Percentiles rank a stretch among this genome's conserved stretches.
Evolutionary conservation across 2,888 invertebrate genomes (phyloP).

Genomic region (Macroteleia sp.): DNA sequence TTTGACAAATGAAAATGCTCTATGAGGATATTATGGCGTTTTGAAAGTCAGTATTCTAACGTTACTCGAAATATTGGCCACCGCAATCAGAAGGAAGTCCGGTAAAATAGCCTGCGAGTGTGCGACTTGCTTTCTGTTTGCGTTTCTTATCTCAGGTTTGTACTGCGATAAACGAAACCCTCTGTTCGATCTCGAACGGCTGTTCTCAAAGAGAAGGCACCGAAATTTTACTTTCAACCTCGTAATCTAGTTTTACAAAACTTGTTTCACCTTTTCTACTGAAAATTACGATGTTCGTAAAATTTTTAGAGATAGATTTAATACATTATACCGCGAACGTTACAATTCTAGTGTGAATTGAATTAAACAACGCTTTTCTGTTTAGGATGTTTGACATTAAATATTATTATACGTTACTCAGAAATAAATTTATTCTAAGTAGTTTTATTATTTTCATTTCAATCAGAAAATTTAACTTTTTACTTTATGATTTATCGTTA

Average conservation of each 20-base stretch:
- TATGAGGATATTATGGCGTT: too few species aligned
- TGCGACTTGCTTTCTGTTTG: constrained; percentile 76
- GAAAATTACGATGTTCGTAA: constrained; percentile 36
- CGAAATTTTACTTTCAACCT: constrained; percentile 14
- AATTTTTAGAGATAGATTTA: too few species aligned
- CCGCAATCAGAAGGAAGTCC: constrained; percentile 81
- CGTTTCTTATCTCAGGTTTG: constrained; percentile 82
- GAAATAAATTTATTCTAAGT: too few species aligned
- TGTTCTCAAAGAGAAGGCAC: constrained; percentile 20
- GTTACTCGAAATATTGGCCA: constrained; percentile 75
- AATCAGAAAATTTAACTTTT: too few species aligned
- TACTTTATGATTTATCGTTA: too few species aligned
- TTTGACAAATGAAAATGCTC: too few species aligned
- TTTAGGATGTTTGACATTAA: too few species aligned
- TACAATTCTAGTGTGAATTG: too few species aligned
- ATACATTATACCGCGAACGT: too few species aligned
- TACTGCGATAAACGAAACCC: constrained; percentile 77
- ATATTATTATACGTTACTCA: too few species aligned
- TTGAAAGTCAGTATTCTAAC: not conserved
- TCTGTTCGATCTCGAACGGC: constrained; percentile 51
- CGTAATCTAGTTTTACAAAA: constrained; percentile 21
- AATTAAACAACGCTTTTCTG: too few species aligned
- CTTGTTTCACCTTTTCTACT: not conserved
- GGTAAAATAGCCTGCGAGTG: constrained; percentile 75
- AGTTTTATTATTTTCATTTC: too few species aligned